phyloP scores from a whole-genome alignment of 1,140 invertebrate genomes.

The Diachasmimorpha longicaudata region DNA sequence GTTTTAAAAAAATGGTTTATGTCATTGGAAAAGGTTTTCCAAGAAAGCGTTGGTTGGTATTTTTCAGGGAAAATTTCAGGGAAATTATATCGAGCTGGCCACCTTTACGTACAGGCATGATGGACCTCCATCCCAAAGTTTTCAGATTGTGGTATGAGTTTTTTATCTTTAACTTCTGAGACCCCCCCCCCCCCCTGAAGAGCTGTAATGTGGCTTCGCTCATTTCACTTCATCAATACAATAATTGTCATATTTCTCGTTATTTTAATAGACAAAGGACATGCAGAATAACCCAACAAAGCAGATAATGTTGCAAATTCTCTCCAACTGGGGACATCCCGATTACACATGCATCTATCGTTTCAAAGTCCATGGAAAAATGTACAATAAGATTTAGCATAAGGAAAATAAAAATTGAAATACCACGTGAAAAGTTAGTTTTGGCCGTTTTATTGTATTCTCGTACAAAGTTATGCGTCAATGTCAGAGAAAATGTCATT shows the following conservation, averaged over 20 bases:
- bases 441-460: constrained; percentile 24
- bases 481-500: neutral
- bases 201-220: too few species aligned
- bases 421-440: neutral
- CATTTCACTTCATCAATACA: too few species aligned
- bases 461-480: neutral
- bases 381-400: constrained; percentile 7
- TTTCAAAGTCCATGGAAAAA: constrained; percentile 89
- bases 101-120: constrained; percentile 41
- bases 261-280: constrained; percentile 36
- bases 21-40: neutral
- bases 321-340: constrained; percentile 89
- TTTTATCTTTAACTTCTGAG: neutral
- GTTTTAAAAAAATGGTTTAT: too few species aligned
- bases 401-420: neutral
- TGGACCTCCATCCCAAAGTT: constrained; percentile 41
- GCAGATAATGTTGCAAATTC: constrained; percentile 70
- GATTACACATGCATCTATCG: constrained; percentile 94
- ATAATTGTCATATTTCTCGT: constrained; percentile 9
- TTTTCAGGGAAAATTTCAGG: constrained; percentile 31
- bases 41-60: neutral
- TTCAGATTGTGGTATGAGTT: constrained; percentile 37
- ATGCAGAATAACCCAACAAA: constrained; percentile 33
- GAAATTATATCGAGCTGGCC: constrained; percentile 30
- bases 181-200: too few species aligned